Conservation (phyloP, 2,797 vertebrate genomes). For the Myotis vivesi region DNA sequence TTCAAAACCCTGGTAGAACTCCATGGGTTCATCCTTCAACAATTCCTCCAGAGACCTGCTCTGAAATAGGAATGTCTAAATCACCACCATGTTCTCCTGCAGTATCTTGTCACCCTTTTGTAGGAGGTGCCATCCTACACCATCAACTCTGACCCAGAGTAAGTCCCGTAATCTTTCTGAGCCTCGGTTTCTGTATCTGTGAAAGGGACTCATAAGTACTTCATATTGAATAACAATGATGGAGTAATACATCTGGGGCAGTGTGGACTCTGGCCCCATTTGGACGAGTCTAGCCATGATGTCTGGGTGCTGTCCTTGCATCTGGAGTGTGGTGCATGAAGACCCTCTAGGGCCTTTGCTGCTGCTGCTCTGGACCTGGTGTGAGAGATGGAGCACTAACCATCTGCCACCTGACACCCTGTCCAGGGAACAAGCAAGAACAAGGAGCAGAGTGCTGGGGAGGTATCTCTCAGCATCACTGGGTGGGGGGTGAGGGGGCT, state of each 20-base stretch:
- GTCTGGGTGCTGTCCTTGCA: neutral
- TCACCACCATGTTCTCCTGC: neutral
- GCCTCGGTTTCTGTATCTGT: neutral
- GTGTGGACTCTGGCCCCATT: neutral
- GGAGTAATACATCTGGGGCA: neutral
- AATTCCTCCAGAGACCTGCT: neutral
- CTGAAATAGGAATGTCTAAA: neutral
- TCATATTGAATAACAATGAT: neutral
- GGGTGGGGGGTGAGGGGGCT: too few species aligned
- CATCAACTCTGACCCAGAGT: neutral
- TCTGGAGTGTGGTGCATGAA: neutral
- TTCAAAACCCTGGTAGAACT: neutral
- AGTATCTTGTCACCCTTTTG: neutral
- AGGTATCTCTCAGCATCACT: neutral
- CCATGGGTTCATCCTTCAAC: neutral
- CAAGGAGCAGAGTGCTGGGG: neutral
- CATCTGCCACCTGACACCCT: neutral
- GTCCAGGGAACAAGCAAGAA: accelerated
- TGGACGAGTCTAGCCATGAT: neutral
- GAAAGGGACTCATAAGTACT: neutral
- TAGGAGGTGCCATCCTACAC: neutral
- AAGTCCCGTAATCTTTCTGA: neutral
- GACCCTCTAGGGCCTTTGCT: neutral
- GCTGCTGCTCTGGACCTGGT: neutral
- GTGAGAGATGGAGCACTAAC: neutral